Conservation (phyloP, 2,113 vertebrate genomes). For the Cryptoleucopteryx plumbea region DNA sequence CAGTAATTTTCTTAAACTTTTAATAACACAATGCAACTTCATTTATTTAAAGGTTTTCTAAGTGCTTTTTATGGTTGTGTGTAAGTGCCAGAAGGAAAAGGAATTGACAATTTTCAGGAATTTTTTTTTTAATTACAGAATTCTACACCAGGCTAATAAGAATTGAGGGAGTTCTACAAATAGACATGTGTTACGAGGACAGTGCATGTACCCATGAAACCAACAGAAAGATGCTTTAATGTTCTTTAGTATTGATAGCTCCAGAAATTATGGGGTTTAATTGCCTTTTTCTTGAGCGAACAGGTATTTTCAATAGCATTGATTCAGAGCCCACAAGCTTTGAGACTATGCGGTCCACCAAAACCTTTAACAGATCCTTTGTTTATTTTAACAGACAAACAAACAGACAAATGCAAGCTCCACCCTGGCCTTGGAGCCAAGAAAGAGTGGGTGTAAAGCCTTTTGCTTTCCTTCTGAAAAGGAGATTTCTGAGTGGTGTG, state of each 20-base stretch:
- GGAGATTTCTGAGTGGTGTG: not conserved
- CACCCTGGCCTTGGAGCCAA: conserved; percentile 35
- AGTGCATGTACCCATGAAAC: not conserved
- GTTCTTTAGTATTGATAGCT: not conserved
- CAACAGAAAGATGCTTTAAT: not conserved
- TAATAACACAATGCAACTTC: too few species aligned
- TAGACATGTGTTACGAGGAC: not conserved
- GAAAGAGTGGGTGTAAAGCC: conserved; percentile 7
- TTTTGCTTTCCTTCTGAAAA: not conserved
- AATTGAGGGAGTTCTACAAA: not conserved
- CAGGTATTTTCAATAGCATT: not conserved
- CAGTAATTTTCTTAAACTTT: too few species aligned
- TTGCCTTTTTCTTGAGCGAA: not conserved
- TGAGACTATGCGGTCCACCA: not conserved
- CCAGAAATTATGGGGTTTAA: not conserved
- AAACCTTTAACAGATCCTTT: not conserved
- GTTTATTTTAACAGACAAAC: conserved; percentile 49
- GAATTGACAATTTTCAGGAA: too few species aligned
- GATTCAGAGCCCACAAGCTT: not conserved
- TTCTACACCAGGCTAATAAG: too few species aligned
- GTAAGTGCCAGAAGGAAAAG: too few species aligned
- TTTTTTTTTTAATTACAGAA: too few species aligned
- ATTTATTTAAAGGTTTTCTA: too few species aligned
- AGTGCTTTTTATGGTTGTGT: too few species aligned
- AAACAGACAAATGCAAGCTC: conserved; percentile 21